Evolutionary conservation across 2,888 invertebrate genomes (phyloP).

Genomic region (Ormyrus nitidulus): DNA sequence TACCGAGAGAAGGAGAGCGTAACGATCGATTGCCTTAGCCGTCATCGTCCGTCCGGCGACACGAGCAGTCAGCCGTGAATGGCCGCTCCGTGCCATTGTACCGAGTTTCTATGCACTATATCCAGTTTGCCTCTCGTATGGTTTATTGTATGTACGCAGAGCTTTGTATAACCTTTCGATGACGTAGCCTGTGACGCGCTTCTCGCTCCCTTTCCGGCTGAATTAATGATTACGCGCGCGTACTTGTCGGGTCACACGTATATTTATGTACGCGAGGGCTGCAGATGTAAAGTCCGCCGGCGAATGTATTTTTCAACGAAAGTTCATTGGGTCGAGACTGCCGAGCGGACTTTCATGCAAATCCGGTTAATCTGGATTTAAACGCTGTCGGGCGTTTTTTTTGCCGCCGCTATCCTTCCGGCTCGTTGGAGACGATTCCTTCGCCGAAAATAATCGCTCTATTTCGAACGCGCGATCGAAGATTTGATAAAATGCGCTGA

Average conservation of each 20-base stretch:
- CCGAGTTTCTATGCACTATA: too few species aligned
- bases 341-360: slow-evolving; percentile 1
- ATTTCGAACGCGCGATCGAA: too few species aligned
- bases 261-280: background rate
- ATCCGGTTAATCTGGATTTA: slow-evolving; percentile 22
- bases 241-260: background rate
- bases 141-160: background rate
- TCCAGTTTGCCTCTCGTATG: background rate
- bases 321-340: slow-evolving; percentile 37
- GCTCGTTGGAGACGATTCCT: too few species aligned
- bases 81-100: too few species aligned
- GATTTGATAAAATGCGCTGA: too few species aligned
- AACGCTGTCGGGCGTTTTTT: background rate
- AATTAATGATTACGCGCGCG: slow-evolving; percentile 21
- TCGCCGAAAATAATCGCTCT: too few species aligned
- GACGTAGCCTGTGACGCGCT: slow-evolving; percentile 38
- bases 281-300: background rate
- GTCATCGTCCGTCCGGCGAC: too few species aligned
- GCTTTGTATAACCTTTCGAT: background rate
- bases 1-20: too few species aligned
- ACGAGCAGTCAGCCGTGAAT: too few species aligned
- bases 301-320: slow-evolving; percentile 33
- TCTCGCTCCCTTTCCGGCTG: background rate
- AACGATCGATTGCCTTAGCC: too few species aligned
- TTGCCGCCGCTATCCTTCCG: background rate